phyloP scores from a whole-genome alignment of 2,113 vertebrate genomes.

The Solea solea region DNA sequence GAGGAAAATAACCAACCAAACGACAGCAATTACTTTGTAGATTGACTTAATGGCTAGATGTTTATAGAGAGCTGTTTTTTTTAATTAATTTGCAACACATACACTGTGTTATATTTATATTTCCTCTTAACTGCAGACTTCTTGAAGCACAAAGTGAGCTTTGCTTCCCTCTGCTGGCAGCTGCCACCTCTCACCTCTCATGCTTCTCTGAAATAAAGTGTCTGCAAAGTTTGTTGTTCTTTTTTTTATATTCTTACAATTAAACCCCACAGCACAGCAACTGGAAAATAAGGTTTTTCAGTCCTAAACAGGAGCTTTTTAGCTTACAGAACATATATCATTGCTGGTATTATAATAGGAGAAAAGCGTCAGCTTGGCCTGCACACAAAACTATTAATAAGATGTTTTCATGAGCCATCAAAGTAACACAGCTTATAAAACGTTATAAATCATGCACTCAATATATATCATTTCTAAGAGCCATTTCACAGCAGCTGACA shows the following conservation, averaged over 20 bases:
- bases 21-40: too few species aligned
- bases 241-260: neutral
- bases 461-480: neutral
- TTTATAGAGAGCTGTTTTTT: too few species aligned
- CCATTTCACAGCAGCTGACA: neutral
- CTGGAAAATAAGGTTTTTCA: neutral
- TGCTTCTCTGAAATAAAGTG: too few species aligned
- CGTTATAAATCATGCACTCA: too few species aligned
- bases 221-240: too few species aligned
- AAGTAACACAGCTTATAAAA: too few species aligned
- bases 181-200: neutral
- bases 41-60: too few species aligned
- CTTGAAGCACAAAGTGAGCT: conserved; percentile 1
- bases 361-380: neutral
- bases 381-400: neutral
- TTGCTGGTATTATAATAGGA: neutral
- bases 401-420: too few species aligned
- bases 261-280: neutral
- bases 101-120: neutral
- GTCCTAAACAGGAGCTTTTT: neutral
- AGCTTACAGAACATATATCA: neutral
- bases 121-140: neutral
- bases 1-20: too few species aligned
- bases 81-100: too few species aligned
- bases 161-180: conserved; percentile 70